Evolutionary conservation across 1,140 invertebrate species (phyloP), one percentile per base, ranked within the genome.

Genomic region (Brachionus sp.): DNA sequence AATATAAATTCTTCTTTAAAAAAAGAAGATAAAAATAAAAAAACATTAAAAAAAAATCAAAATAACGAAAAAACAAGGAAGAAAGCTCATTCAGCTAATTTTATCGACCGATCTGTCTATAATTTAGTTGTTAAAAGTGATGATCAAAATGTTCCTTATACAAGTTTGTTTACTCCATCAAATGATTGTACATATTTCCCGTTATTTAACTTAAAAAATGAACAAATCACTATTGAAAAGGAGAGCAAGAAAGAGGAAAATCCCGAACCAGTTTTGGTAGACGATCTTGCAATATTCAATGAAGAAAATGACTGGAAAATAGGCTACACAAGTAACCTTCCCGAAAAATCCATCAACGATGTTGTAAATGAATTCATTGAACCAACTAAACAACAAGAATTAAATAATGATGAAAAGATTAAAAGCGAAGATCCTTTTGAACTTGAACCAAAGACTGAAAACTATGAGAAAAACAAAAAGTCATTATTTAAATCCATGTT

Each of bases 181-280:
- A 70, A 70, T 37, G 66, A 70, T 70, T 70, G 66, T 70, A 39
- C 66, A 70, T 70, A 70, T 37, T 70, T 70, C 9, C 66, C 66
- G n/a, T 37, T 37, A 10, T 70, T 35, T 70, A 70, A 35, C 3
- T 9, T 70, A 0, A n/a, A 73, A 35, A 33, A 10, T 10, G 64
- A 66, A 6, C n/a, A 66, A 35, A 35, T 66, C 33, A 66, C 23
- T n/a, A 10, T 35, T 13, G 33, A 66, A 66, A 29, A 6, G 1
- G n/a, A 19, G 16, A 53, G 19, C 16, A 19, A 19, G 16, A 7
- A 4, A 19, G 50, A 53, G 2, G 6, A 9, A 19, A 2, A 53
- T n/a, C 19, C 1, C 5, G n/a, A 29, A 35, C 6, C 13, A 5
- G 42, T n/a, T 39, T 37, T 13, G 9, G 9, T 23, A 4, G 3